A percentile compares a stretch with the other conserved stretches of the same genome.
Conservation (phyloP, 2,113 vertebrate species). For the Entomyzon cyanotis region DNA sequence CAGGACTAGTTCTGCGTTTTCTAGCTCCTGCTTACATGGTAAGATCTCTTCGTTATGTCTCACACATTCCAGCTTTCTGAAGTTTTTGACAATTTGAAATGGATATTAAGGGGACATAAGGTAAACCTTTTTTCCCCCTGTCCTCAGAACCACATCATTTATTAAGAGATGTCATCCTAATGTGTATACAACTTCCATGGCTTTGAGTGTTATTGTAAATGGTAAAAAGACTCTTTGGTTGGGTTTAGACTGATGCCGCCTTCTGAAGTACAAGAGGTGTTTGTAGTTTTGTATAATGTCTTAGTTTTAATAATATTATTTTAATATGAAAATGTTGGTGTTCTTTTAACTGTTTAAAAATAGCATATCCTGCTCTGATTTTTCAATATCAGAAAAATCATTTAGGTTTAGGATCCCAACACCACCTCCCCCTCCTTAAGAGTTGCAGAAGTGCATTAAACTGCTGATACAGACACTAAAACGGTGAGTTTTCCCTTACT, state of each 20-base stretch:
- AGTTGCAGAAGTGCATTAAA: not conserved
- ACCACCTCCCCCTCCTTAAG: not conserved
- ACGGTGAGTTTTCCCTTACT: not conserved
- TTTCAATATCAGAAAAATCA: not conserved
- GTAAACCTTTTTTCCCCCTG: constrained; percentile 4
- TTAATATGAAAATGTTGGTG: not conserved
- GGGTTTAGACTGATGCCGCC: not conserved
- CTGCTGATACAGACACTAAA: not conserved
- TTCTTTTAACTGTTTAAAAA: not conserved
- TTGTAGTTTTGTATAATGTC: constrained; percentile 5
- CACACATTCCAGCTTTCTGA: constrained; percentile 23
- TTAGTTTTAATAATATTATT: constrained; percentile 9
- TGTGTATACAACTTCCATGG: constrained; percentile 42
- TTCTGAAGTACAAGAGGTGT: constrained; percentile 20
- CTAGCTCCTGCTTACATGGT: constrained; percentile 27
- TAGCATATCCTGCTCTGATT: not conserved
- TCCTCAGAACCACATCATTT: constrained; percentile 56
- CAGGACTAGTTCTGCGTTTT: not conserved
- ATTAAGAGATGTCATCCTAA: constrained; percentile 52
- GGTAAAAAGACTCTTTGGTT: constrained; percentile 14
- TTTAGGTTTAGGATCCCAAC: not conserved
- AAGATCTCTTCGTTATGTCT: not conserved
- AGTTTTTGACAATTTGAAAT: constrained; percentile 56
- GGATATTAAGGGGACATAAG: constrained; percentile 37
- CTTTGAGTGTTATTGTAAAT: constrained; percentile 62